These are phyloP conservation scores for Merluccius polli DNA, from an alignment of 2,797 vertebrate genomes.

Conservation along the genomic window DNA sequence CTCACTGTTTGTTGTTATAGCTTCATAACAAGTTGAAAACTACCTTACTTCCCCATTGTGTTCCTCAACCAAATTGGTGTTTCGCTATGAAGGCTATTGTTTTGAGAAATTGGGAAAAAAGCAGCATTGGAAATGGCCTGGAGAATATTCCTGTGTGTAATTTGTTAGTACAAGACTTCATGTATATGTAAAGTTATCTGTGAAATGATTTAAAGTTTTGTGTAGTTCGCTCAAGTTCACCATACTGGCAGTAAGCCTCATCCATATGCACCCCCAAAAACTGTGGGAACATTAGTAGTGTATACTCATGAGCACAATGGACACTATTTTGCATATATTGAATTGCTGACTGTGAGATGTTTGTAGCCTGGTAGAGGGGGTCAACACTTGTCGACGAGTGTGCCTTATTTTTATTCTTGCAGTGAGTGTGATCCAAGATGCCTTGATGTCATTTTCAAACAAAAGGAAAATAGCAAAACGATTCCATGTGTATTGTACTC, in stretches of 20 bases:
- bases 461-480: not conserved
- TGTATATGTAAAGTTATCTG: not conserved
- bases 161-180: not conserved
- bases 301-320: constrained; percentile 36
- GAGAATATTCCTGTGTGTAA: not conserved
- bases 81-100: not conserved
- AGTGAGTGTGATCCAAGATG: constrained; percentile 61
- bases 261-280: not conserved
- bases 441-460: constrained; percentile 58
- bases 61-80: not conserved
- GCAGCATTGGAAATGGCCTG: not conserved
- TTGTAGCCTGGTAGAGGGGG: constrained; percentile 24
- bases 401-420: constrained; percentile 66
- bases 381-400: constrained; percentile 45
- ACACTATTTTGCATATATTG: constrained; percentile 19
- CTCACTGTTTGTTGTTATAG: not conserved
- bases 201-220: not conserved
- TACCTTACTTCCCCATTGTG: not conserved
- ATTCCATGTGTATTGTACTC: not conserved
- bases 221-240: not conserved
- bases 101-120: not conserved
- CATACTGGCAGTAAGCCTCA: not conserved
- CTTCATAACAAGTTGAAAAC: not conserved
- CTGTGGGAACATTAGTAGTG: constrained; percentile 20
- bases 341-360: constrained; percentile 18